Evolutionary conservation across 2,113 vertebrate genomes (phyloP).

Genomic region (Lagopus leucura): DNA sequence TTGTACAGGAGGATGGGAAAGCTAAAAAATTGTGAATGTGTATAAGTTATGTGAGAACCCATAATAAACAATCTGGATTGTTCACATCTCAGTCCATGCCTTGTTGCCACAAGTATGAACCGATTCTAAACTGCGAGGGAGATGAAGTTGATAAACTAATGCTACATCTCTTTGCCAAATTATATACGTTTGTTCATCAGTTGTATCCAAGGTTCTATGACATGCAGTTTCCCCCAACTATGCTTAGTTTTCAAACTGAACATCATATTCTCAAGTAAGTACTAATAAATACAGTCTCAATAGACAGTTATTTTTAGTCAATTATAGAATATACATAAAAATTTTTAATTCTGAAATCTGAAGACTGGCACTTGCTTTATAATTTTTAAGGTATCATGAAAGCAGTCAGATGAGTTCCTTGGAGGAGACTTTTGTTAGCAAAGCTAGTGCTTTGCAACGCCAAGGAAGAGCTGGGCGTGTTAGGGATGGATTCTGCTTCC

Average conservation of each 20-base stretch:
- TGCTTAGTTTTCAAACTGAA: background rate
- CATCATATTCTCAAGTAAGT: background rate
- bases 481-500: slow-evolving; percentile 92
- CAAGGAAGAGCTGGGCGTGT: slow-evolving; percentile 96
- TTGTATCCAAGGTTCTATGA: background rate
- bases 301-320: background rate
- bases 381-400: slow-evolving; percentile 89
- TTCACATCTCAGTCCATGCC: too few species aligned
- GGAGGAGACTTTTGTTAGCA: slow-evolving; percentile 96
- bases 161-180: background rate
- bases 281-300: background rate
- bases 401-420: slow-evolving; percentile 98
- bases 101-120: background rate
- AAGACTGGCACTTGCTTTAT: background rate
- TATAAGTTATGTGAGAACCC: too few species aligned
- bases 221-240: background rate
- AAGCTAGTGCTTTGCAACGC: slow-evolving; percentile 96
- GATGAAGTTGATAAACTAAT: background rate
- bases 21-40: too few species aligned
- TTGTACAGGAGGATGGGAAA: too few species aligned
- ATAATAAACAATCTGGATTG: too few species aligned
- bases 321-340: background rate
- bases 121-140: background rate
- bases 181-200: background rate
- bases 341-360: background rate